Evolutionary conservation across 2,113 vertebrate species (phyloP).

Genomic region (Puntigrus tetrazona): DNA sequence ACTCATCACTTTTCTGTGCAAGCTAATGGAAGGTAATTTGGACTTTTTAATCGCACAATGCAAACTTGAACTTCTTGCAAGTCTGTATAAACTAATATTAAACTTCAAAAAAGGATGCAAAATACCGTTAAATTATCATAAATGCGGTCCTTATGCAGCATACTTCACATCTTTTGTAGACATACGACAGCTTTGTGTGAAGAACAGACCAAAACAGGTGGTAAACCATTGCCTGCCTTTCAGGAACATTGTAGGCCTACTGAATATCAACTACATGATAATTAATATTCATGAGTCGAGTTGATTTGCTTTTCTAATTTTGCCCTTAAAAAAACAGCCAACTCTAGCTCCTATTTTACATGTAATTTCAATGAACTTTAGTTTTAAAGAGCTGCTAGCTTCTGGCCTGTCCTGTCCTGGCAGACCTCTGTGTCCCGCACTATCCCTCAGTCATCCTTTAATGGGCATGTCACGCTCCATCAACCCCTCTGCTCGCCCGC

Average conservation of each 20-base stretch:
- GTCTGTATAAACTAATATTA: too few species aligned
- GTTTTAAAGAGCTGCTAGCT: not conserved
- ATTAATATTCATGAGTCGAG: not conserved
- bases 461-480: slow-evolving; percentile 66
- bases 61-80: too few species aligned
- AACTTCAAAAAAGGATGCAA: not conserved
- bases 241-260: not conserved
- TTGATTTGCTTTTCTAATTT: not conserved
- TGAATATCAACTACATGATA: not conserved
- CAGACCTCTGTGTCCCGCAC: slow-evolving; percentile 1
- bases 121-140: not conserved
- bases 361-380: not conserved
- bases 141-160: not conserved
- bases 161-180: not conserved
- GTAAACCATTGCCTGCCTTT: not conserved
- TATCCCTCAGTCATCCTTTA: slow-evolving; percentile 51
- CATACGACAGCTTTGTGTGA: not conserved
- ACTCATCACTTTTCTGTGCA: not conserved
- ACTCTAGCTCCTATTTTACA: not conserved
- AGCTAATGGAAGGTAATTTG: too few species aligned
- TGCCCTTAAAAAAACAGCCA: not conserved
- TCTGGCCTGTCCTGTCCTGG: not conserved
- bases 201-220: not conserved
- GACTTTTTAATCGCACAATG: too few species aligned
- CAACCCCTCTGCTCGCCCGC: slow-evolving; percentile 58